Base-by-base conservation (phyloP, 2,797 vertebrate genomes). In the Chelidonichthys spinosus region DNA sequence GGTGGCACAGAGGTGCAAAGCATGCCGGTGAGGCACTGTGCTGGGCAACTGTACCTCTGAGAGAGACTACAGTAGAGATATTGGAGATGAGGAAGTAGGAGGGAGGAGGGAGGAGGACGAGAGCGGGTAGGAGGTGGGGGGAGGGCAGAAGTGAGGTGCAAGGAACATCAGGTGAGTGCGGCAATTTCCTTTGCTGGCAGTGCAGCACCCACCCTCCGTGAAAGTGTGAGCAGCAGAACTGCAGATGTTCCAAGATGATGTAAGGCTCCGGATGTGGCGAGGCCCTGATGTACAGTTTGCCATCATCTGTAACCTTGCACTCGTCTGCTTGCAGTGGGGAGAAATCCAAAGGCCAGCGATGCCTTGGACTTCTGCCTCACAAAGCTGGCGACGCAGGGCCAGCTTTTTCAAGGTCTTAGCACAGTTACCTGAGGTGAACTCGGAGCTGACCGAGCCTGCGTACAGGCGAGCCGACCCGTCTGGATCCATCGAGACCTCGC, bases 141-240 rank as follows among this genome's bases (percentile, higher is more conserved):
- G 85, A 63, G 87, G 90, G 89, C 79, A 85, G 83, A 77, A 86
- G 81, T 67, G 76, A 85, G 87, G 88, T 88, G 78, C 83, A 90
- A 92, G 90, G 88, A 93, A 94, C 89, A 93, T 95, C 93, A 95
- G 94, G 94, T 95, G 94, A 95, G 95, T 95, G 95, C 94, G 92
- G 94, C 93, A 94, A 90, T 93, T 93, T 87, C 87, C 87, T 92
- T 69, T 84, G 84, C 91, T 86, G 87, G 85, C 90, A 84, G 86
- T 91, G 89, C 91, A 88, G 91, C 92, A 92, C 87, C 85, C 79
- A 78, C 87, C 88, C 86, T 87, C 72, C 82, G 85, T 74, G 76
- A 91, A 86, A 84, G 78, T 85, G 77, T 43, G 82, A 88, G 87
- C 85, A 83, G 87, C 84, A 90, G 88, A 94, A 93, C 93, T 94